These are phyloP conservation scores for Volucella zonaria DNA, from an alignment of 2,888 invertebrate genomes.

Conservation along the genomic window DNA sequence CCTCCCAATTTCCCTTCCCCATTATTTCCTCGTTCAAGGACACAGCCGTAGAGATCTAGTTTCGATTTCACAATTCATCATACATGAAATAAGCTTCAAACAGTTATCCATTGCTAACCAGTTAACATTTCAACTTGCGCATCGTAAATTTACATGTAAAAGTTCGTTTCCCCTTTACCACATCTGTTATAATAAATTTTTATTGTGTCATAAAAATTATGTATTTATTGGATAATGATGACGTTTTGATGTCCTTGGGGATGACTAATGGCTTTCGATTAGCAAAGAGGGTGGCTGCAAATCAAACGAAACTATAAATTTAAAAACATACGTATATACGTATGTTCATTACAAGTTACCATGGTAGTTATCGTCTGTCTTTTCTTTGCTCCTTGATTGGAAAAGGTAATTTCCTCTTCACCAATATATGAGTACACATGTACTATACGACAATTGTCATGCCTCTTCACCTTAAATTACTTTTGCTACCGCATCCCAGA, in stretches of 20 bases:
- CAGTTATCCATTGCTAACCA: slow-evolving; percentile 7
- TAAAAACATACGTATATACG: neutral
- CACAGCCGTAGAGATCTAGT: no score
- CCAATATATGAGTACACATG: neutral
- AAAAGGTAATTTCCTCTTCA: slow-evolving; percentile 64
- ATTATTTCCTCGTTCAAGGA: no score
- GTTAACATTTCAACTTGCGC: slow-evolving; percentile 27
- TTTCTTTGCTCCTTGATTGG: slow-evolving; percentile 53
- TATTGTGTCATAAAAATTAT: slow-evolving; percentile 66
- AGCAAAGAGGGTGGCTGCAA: slow-evolving; percentile 22
- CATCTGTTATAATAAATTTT: slow-evolving; percentile 62
- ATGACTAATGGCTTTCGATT: slow-evolving; percentile 43
- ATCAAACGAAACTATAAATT: neutral
- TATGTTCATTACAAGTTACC: neutral
- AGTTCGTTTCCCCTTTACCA: slow-evolving; percentile 32
- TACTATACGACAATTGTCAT: slow-evolving; percentile 14
- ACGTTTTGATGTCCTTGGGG: slow-evolving; percentile 51
- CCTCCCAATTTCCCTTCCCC: no score
- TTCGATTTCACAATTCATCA: no score
- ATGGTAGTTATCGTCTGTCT: neutral
- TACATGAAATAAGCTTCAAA: neutral
- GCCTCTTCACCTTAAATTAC: slow-evolving; percentile 66
- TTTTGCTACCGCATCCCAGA: slow-evolving; percentile 36
- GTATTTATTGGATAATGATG: slow-evolving; percentile 63
- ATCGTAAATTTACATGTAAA: slow-evolving; percentile 27